Conservation (phyloP, 2,888 invertebrate species). For the Allophyes oxyacanthae region DNA sequence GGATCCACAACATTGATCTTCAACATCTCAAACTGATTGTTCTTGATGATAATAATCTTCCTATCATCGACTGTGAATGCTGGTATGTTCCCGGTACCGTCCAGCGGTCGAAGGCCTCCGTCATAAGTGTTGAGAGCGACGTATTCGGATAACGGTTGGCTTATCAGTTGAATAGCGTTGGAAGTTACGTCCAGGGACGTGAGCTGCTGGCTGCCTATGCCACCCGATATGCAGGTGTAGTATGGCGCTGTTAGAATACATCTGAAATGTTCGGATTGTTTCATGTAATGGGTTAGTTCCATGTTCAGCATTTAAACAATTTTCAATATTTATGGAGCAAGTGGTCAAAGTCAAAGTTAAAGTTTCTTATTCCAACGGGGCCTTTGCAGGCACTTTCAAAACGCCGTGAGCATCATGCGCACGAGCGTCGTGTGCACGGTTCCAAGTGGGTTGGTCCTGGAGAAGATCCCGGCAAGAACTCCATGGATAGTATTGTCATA, state of each 20-base stretch:
- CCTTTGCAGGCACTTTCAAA: too few species aligned
- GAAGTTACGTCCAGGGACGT: slow-evolving; percentile 90
- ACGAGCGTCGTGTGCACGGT: too few species aligned
- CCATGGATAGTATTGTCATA: too few species aligned
- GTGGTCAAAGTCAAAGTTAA: too few species aligned
- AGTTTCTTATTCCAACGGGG: too few species aligned
- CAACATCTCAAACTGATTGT: slow-evolving; percentile 71
- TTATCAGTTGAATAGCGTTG: slow-evolving; percentile 82
- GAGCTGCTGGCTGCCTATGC: slow-evolving; percentile 82
- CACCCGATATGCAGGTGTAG: slow-evolving; percentile 91
- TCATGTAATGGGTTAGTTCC: neutral
- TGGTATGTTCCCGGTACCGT: slow-evolving; percentile 72
- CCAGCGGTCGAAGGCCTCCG: slow-evolving; percentile 68
- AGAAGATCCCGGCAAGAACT: too few species aligned
- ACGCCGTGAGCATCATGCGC: too few species aligned
- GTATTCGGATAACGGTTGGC: slow-evolving; percentile 80
- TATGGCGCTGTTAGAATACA: slow-evolving; percentile 91
- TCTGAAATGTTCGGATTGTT: slow-evolving; percentile 70
- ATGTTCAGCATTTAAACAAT: too few species aligned
- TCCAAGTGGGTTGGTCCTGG: too few species aligned
- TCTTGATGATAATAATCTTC: slow-evolving; percentile 75
- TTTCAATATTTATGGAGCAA: too few species aligned
- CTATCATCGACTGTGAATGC: slow-evolving; percentile 79
- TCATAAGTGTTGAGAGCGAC: slow-evolving; percentile 59
- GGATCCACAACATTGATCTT: slow-evolving; percentile 65